Evolutionary conservation across 2,888 invertebrate genomes (phyloP).

Genomic region (Ochlodes sylvanus): DNA sequence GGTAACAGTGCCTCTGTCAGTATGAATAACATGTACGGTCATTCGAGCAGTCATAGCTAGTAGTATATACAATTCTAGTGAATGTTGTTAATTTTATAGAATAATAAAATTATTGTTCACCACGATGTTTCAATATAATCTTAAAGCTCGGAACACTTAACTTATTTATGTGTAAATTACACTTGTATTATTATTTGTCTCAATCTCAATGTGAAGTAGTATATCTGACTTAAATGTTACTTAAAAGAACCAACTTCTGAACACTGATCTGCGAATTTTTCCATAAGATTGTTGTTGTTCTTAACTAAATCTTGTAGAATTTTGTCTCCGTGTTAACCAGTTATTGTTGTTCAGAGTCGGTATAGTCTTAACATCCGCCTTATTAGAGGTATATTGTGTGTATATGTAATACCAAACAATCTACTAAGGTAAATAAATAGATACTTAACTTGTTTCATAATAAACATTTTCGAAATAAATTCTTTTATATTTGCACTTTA

Average conservation of each 20-base stretch:
- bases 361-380: conserved; percentile 37
- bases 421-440: conserved; percentile 15
- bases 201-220: conserved; percentile 35
- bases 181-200: conserved; percentile 36
- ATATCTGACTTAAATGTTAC: conserved; percentile 29
- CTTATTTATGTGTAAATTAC: conserved; percentile 30
- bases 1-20: conserved; percentile 76
- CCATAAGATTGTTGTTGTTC: conserved; percentile 8
- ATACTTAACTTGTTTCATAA: conserved; percentile 23
- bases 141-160: conserved; percentile 36
- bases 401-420: conserved; percentile 28
- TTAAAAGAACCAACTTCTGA: conserved; percentile 30
- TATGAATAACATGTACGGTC: conserved; percentile 68
- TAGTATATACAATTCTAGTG: conserved; percentile 49
- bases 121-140: conserved; percentile 29
- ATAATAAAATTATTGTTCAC: conserved; percentile 33
- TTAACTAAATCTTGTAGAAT: conserved; percentile 12
- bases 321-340: conserved; percentile 12
- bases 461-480: conserved; percentile 26
- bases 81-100: conserved; percentile 37
- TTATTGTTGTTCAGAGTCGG: conserved; percentile 25
- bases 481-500: conserved; percentile 25
- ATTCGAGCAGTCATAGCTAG: conserved; percentile 74
- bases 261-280: conserved; percentile 23
- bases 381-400: conserved; percentile 34